Evolutionary conservation across 2,888 invertebrate genomes (phyloP).

Genomic region (Drosophila anomelani): DNA sequence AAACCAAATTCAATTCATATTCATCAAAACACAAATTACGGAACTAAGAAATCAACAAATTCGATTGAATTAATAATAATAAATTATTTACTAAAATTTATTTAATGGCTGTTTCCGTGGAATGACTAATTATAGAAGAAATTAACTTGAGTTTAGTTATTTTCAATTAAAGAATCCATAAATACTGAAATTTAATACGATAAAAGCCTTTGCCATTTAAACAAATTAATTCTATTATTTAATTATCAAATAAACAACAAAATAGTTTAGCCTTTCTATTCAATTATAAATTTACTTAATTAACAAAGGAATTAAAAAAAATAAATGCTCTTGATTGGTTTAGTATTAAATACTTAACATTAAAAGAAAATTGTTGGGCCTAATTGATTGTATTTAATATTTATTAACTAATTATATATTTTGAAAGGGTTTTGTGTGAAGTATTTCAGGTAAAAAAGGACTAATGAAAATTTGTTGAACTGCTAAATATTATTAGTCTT

Average conservation of each 20-base stretch:
- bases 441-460: background rate
- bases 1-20: constrained; percentile 46
- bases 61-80: constrained; percentile 15
- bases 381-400: background rate
- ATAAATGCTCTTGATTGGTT: background rate
- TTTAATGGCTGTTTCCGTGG: constrained; percentile 1
- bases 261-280: background rate
- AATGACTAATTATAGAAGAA: background rate
- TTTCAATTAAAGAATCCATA: background rate
- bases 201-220: constrained; percentile 12
- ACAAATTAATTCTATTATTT: background rate
- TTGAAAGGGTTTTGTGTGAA: background rate
- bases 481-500: background rate
- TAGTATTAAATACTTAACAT: background rate
- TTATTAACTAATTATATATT: background rate
- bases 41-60: constrained; percentile 3
- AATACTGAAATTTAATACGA: constrained; percentile 14
- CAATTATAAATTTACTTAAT: background rate
- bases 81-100: constrained; percentile 3
- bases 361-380: background rate
- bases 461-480: background rate
- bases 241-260: background rate
- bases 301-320: background rate
- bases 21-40: constrained; percentile 36
- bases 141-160: background rate